Conservation (phyloP, 2,113 vertebrate species). For the Neodontobutis hainanensis region DNA sequence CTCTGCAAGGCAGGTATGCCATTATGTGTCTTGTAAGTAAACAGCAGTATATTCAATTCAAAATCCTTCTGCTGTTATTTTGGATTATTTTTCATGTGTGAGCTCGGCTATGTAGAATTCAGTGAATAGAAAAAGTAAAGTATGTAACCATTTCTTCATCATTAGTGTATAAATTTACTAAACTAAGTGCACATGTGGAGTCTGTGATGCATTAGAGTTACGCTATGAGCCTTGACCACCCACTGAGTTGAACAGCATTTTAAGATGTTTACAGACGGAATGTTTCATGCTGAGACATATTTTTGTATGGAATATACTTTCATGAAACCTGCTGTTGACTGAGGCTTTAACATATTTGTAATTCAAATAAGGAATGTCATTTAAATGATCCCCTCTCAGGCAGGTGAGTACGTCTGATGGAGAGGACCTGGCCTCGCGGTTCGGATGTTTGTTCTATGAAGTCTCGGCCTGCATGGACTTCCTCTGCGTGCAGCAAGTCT, state of each 20-base stretch:
- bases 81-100: too few species aligned
- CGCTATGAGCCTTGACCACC: background rate
- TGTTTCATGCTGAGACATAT: background rate
- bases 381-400: constrained; percentile 63
- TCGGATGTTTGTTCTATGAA: constrained; percentile 85
- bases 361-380: background rate
- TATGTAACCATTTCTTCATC: background rate
- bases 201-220: background rate
- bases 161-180: background rate
- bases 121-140: too few species aligned
- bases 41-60: background rate
- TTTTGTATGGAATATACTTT: background rate
- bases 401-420: constrained; percentile 87
- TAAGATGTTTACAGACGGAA: background rate
- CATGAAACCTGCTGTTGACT: background rate
- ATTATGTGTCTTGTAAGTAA: background rate
- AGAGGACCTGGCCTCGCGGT: constrained; percentile 77
- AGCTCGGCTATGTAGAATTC: too few species aligned
- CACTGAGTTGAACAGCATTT: background rate
- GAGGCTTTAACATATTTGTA: background rate
- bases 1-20: background rate
- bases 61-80: too few species aligned
- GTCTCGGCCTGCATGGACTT: constrained; percentile 89
- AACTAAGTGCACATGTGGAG: too few species aligned
- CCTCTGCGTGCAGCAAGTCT: constrained; percentile 80